Evolutionary conservation across 2,888 invertebrate species (phyloP).

Genomic region (Ochropleura leucogaster): DNA sequence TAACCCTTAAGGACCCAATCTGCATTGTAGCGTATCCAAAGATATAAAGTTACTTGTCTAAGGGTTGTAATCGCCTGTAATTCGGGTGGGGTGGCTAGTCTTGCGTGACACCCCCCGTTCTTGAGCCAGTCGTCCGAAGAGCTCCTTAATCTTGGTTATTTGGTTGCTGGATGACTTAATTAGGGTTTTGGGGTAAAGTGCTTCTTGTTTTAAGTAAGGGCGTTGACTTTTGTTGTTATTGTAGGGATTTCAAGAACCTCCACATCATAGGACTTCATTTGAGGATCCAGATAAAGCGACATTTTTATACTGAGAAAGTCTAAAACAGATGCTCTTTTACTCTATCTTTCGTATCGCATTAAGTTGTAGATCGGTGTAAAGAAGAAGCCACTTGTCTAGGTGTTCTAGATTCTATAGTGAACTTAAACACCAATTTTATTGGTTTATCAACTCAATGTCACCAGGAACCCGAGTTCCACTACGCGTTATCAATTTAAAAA

Average conservation of each 20-base stretch:
- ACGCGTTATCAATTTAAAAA: too few species aligned
- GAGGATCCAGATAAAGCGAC: neutral
- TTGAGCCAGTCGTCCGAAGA: constrained; percentile 44
- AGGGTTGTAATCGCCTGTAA: constrained; percentile 57
- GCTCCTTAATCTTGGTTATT: constrained; percentile 59
- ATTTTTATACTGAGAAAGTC: too few species aligned
- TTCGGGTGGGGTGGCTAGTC: constrained; percentile 52
- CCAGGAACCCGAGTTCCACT: too few species aligned
- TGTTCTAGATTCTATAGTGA: too few species aligned
- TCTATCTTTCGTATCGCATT: too few species aligned
- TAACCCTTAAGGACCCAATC: constrained; percentile 37
- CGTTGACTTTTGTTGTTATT: constrained; percentile 14
- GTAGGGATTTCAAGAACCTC: neutral
- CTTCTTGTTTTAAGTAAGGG: constrained; percentile 13
- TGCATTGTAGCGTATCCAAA: constrained; percentile 57
- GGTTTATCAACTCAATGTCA: too few species aligned
- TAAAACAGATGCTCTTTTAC: too few species aligned
- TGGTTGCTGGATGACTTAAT: constrained; percentile 52
- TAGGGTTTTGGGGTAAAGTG: constrained; percentile 38
- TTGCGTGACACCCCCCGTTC: constrained; percentile 54
- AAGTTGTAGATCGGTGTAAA: too few species aligned
- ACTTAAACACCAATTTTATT: too few species aligned
- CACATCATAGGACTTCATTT: neutral
- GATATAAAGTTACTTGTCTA: constrained; percentile 41
- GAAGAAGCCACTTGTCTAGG: too few species aligned